These are phyloP conservation scores for Stenopsyche tienmushanensis DNA, from an alignment of 1,140 invertebrate genomes.

Conservation along the genomic window DNA sequence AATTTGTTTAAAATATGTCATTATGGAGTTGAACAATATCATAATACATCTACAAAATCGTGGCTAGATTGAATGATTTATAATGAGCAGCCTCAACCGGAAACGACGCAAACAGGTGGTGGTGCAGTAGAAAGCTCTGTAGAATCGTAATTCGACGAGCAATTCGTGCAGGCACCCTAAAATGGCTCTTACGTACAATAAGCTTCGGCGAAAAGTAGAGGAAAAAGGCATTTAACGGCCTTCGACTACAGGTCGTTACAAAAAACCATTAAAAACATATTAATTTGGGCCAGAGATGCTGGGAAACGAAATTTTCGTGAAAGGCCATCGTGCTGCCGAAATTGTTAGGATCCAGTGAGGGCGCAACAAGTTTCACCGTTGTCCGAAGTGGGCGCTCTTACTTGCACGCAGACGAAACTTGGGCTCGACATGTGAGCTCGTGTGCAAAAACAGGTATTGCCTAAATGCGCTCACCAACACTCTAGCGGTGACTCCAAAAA, in stretches of 20 bases:
- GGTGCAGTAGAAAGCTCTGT: background rate
- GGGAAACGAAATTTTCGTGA: conserved; percentile 21
- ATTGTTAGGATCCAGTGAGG: background rate
- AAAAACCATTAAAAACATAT: conserved; percentile 37
- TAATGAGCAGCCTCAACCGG: background rate
- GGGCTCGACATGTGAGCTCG: background rate
- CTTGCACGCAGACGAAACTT: background rate
- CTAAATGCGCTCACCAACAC: conserved; percentile 30
- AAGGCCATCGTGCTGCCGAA: conserved; percentile 6
- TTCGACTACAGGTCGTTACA: conserved; percentile 19
- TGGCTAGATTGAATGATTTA: no score
- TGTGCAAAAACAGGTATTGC: conserved; percentile 32
- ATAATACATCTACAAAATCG: no score
- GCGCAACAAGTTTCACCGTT: background rate
- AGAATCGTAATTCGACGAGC: background rate
- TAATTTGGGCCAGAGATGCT: conserved; percentile 20
- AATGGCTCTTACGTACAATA: background rate
- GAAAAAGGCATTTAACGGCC: conserved; percentile 1
- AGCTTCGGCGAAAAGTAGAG: conserved; percentile 13
- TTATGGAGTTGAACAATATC: no score
- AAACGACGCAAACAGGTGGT: conserved; percentile 21
- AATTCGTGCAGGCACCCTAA: background rate
- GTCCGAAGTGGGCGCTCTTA: background rate
- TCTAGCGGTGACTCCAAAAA: conserved; percentile 29
- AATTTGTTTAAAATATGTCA: no score